Evolutionary conservation across 2,888 invertebrate species (phyloP).

Genomic region (Sarcophaga caerulescens): DNA sequence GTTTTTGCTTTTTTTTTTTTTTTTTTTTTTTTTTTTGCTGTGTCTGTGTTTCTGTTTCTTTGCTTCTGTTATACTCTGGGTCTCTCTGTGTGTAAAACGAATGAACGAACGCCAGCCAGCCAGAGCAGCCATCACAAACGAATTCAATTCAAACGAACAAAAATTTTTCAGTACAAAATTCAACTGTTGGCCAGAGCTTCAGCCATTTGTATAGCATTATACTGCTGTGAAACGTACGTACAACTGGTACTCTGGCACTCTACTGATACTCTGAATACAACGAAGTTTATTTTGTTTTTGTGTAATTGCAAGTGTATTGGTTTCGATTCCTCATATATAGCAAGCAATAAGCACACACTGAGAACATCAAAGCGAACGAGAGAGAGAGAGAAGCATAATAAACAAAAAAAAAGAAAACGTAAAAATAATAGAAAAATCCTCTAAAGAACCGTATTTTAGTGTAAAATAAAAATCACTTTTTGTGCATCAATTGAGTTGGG

Average conservation of each 20-base stretch:
- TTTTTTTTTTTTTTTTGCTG: background rate
- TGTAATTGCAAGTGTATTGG: background rate
- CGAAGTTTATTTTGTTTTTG: constrained; percentile 7
- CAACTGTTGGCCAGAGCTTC: constrained; percentile 53
- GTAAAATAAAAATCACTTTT: constrained; percentile 66
- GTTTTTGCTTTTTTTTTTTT: background rate
- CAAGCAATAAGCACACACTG: constrained; percentile 5
- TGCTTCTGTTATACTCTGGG: background rate
- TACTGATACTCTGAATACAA: constrained; percentile 2
- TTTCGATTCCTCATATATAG: background rate
- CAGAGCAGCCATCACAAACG: constrained; percentile 36
- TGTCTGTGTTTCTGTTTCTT: background rate
- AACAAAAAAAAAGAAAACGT: constrained; percentile 44
- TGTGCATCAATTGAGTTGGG: constrained; percentile 67
- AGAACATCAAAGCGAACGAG: background rate
- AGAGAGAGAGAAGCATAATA: constrained; percentile 58
- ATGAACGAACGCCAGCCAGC: constrained; percentile 51
- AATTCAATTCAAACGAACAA: constrained; percentile 8
- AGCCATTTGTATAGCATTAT: constrained; percentile 49
- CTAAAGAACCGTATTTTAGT: constrained; percentile 50
- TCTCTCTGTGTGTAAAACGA: constrained; percentile 25
- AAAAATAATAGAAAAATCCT: constrained; percentile 24
- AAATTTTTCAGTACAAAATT: constrained; percentile 60
- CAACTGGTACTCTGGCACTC: constrained; percentile 28
- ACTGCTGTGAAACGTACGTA: constrained; percentile 61